A percentile compares a stretch with the other conserved stretches of the same genome.
Evolutionary conservation across 2,113 vertebrate genomes (phyloP).

Genomic region (Bos taurus): DNA sequence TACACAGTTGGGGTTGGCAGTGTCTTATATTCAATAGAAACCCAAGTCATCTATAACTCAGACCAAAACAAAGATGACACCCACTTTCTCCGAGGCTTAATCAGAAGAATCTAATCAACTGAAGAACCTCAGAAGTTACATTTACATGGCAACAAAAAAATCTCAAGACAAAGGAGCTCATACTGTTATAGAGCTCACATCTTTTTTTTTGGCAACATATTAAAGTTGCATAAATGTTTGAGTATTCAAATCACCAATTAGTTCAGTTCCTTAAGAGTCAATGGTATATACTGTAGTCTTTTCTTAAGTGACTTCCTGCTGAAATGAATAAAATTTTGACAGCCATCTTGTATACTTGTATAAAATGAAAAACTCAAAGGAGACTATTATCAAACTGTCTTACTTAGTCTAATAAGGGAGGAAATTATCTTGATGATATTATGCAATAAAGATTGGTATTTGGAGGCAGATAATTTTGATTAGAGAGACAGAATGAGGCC

Average conservation of each 20-base stretch:
- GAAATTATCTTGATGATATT: slow-evolving; percentile 45
- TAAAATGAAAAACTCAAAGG: slow-evolving; percentile 26
- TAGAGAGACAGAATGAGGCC: slow-evolving; percentile 37
- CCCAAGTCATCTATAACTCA: not conserved
- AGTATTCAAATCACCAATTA: not conserved
- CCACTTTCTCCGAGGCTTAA: not conserved
- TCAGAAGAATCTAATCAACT: not conserved
- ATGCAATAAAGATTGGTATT: slow-evolving; percentile 22
- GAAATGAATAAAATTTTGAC: slow-evolving; percentile 27
- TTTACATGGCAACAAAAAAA: not conserved
- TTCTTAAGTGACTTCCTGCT: not conserved
- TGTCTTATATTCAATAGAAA: not conserved
- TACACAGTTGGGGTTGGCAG: rapidly evolving
- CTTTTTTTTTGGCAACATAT: not conserved
- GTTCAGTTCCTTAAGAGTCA: not conserved
- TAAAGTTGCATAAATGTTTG: not conserved
- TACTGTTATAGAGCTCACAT: not conserved
- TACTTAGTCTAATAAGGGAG: slow-evolving; percentile 27
- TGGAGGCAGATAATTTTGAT: slow-evolving; percentile 41
- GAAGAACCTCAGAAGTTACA: not conserved
- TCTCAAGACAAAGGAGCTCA: not conserved
- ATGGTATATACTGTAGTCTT: not conserved
- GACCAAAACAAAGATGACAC: not conserved
- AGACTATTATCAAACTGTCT: slow-evolving; percentile 12
- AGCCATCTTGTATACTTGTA: not conserved